Evolutionary conservation across 2,888 invertebrate species (phyloP).

Genomic region (Dolomedes plantarius): DNA sequence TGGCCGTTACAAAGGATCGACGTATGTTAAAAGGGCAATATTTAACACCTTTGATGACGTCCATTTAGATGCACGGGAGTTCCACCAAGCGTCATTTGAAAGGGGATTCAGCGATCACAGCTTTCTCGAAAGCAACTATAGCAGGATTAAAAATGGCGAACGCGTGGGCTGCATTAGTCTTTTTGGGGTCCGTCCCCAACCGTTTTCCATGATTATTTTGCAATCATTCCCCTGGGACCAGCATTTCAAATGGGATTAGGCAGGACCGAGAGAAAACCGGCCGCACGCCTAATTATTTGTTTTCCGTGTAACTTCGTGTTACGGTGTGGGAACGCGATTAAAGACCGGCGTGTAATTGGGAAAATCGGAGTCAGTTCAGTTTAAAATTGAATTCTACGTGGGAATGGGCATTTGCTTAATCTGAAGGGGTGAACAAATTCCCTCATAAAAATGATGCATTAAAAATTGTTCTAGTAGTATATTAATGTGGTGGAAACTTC

Average conservation of each 20-base stretch:
- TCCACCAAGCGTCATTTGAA: background rate
- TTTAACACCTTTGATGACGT: background rate
- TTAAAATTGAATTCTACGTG: background rate
- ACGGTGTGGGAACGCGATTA: conserved; percentile 25
- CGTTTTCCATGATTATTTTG: conserved; percentile 43
- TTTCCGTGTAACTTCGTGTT: conserved; percentile 42
- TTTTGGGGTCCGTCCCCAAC: conserved; percentile 25
- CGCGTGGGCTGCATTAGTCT: conserved; percentile 52
- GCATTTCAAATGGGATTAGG: conserved; percentile 55
- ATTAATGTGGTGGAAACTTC: too few relatives aligned
- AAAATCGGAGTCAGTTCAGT: conserved; percentile 26
- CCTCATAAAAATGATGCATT: too few relatives aligned
- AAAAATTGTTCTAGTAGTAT: too few relatives aligned
- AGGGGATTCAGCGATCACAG: background rate
- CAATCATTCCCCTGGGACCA: conserved; percentile 53
- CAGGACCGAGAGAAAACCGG: conserved; percentile 28
- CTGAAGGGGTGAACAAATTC: background rate
- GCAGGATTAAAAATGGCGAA: conserved; percentile 55
- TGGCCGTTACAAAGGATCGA: background rate
- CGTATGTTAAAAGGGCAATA: conserved; percentile 1
- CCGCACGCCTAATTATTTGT: conserved; percentile 53
- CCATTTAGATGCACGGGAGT: background rate
- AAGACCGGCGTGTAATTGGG: conserved; percentile 18
- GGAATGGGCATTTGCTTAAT: background rate
- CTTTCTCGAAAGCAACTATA: background rate